A percentile compares a stretch with the other conserved stretches of the same genome.
Conservation (phyloP, 2,797 vertebrate species). For the Cyprinella venusta region DNA sequence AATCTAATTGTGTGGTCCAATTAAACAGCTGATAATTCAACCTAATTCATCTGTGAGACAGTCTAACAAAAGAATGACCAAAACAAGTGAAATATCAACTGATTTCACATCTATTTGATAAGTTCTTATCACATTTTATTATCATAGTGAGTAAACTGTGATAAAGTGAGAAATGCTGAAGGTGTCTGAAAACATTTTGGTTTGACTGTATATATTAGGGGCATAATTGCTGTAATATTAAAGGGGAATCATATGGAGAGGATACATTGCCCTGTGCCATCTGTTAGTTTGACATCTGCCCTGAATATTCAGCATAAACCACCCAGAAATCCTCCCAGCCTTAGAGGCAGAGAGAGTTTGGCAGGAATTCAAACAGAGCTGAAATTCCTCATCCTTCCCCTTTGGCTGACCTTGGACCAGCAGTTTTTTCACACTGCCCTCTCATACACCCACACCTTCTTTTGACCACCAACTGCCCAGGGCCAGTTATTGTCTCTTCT, state of each 20-base stretch:
- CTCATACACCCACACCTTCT: constrained; percentile 21
- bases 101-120: too few species aligned
- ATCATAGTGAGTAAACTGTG: too few species aligned
- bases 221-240: not conserved
- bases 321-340: constrained; percentile 40
- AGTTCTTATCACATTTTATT: too few species aligned
- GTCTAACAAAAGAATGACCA: too few species aligned
- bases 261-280: constrained; percentile 22
- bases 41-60: too few species aligned
- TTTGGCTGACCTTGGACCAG: constrained; percentile 49
- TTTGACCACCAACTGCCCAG: constrained; percentile 56
- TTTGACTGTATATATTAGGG: not conserved
- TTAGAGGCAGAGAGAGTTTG: constrained; percentile 33
- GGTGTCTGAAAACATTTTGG: too few species aligned
- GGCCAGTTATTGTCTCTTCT: constrained; percentile 68
- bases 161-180: too few species aligned
- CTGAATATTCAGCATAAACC: constrained; percentile 43
- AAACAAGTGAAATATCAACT: too few species aligned
- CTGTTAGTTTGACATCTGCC: constrained; percentile 53
- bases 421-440: constrained; percentile 14
- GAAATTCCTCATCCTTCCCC: constrained; percentile 50
- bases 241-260: constrained; percentile 5
- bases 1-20: too few species aligned
- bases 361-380: constrained; percentile 49
- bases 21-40: too few species aligned